These are phyloP conservation scores for Hycleus phaleratus DNA, from an alignment of 1,140 invertebrate species.

Conservation along the genomic window DNA sequence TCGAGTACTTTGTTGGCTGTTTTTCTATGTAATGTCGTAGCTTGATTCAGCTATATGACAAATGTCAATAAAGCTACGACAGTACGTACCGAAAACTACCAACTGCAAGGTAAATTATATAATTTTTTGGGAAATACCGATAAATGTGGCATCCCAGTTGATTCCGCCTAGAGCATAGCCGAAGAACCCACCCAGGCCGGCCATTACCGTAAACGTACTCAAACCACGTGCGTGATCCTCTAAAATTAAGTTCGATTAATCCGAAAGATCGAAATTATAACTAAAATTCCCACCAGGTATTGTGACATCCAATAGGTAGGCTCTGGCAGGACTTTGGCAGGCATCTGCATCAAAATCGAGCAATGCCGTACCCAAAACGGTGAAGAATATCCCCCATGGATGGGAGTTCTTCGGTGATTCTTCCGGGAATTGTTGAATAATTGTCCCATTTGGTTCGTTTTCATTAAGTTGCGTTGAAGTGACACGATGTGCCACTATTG, in stretches of 20 bases:
- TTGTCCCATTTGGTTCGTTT: neutral
- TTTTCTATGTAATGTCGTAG: too few relatives aligned
- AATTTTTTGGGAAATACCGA: constrained; percentile 44
- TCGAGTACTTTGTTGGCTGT: too few relatives aligned
- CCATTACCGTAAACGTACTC: constrained; percentile 94
- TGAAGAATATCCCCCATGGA: constrained; percentile 86
- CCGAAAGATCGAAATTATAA: neutral
- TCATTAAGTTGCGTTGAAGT: constrained; percentile 23
- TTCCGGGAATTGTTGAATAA: neutral
- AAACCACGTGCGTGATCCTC: constrained; percentile 89
- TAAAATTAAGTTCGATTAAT: constrained; percentile 31
- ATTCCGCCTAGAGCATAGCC: constrained; percentile 89
- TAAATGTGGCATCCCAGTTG: constrained; percentile 80
- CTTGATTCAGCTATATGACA: constrained; percentile 46
- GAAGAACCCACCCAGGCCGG: constrained; percentile 87
- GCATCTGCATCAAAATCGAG: constrained; percentile 94
- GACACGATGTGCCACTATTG: constrained; percentile 40
- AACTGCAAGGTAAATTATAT: too few relatives aligned
- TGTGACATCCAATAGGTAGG: constrained; percentile 88
- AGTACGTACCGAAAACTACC: too few relatives aligned
- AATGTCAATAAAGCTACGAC: too few relatives aligned
- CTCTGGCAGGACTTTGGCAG: constrained; percentile 87
- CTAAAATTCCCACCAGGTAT: constrained; percentile 57
- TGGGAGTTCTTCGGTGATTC: constrained; percentile 45
- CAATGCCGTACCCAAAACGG: constrained; percentile 85